Evolutionary conservation across 2,797 vertebrate genomes (phyloP), one percentile per base, ranked within the genome.

Genomic region (Siniperca obscura): DNA sequence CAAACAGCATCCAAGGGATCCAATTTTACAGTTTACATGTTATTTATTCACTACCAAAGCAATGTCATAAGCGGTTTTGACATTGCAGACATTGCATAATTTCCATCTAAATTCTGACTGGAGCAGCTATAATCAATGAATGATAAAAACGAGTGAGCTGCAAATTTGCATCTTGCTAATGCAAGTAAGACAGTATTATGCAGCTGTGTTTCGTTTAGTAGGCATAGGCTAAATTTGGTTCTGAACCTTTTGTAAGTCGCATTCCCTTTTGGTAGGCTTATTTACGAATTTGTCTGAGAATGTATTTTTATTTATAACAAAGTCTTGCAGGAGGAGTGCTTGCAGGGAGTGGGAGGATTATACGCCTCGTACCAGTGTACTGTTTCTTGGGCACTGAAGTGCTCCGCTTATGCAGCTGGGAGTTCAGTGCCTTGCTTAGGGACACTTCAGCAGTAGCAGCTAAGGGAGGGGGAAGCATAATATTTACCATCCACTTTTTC

Each of bases 391-490:
- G 71, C 59, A 67, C 71, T 74, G 27, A 55, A 78, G 22, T 68
- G 62, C 60, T 79, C 71, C 68, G 13, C 42, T 78, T 60, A 40
- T 78, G 30, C 78, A 74, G 38, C 74, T 80, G 60, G 40, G 70
- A 78, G 52, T 84, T 89, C 27, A 59, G 16, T 77, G 86, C 52
- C 74, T 80, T 83, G 83, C 87, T 89, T 27, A 75, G 85, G 77
- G 82, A 76, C 25, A 53, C 75, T 65, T 61, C 57, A 81, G 62
- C 72, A 64, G 25, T 9, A 30, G 36, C 50, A 74, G 55, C 57
- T 52, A 2, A 66, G 50, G 60, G 36, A 75, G 42, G 36, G 25
- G 27, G 60, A 70, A 56, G 42, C 16, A 59, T 27, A 84, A 81
- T 82, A 79, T 84, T 83, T 84, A 78, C 64, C 38, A 67, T 80